phyloP scores from a whole-genome alignment of 1,140 invertebrate species.

The Ylistrum balloti region DNA sequence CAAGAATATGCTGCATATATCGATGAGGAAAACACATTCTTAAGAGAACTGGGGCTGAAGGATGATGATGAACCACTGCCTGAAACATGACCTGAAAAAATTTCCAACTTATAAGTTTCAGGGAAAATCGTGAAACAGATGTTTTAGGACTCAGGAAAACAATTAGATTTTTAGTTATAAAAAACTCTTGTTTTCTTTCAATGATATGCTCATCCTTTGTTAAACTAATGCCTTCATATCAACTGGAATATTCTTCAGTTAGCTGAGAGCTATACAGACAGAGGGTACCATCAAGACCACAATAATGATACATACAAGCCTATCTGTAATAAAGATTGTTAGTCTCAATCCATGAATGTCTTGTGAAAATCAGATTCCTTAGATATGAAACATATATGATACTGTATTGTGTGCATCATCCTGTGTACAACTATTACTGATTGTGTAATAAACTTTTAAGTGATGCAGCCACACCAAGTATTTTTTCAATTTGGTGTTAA shows the following conservation, averaged over 20 bases:
- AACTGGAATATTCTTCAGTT: too few species aligned
- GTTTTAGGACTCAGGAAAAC: neutral
- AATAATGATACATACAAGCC: too few species aligned
- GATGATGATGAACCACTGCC: slow-evolving; percentile 75
- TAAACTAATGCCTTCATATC: neutral
- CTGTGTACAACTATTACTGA: neutral
- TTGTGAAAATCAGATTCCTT: too few species aligned
- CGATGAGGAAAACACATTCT: slow-evolving; percentile 76
- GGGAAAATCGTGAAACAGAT: neutral
- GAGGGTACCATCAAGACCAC: too few species aligned
- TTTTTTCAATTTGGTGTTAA: neutral
- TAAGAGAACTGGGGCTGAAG: slow-evolving; percentile 76
- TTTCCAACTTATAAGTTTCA: neutral
- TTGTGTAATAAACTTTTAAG: too few species aligned
- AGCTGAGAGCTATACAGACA: neutral
- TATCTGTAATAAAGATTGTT: too few species aligned
- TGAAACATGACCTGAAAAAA: slow-evolving; percentile 55
- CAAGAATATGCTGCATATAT: slow-evolving; percentile 76
- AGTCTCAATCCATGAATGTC: too few species aligned
- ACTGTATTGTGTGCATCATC: too few species aligned
- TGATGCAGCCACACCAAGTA: too few species aligned
- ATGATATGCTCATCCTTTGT: neutral
- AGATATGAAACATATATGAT: too few species aligned
- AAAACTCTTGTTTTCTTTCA: neutral
- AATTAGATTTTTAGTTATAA: too few species aligned